Percentiles rank a stretch among this genome's conserved stretches.
Conservation (phyloP, 2,888 invertebrate genomes). For the Amblyjoppa proteus region DNA sequence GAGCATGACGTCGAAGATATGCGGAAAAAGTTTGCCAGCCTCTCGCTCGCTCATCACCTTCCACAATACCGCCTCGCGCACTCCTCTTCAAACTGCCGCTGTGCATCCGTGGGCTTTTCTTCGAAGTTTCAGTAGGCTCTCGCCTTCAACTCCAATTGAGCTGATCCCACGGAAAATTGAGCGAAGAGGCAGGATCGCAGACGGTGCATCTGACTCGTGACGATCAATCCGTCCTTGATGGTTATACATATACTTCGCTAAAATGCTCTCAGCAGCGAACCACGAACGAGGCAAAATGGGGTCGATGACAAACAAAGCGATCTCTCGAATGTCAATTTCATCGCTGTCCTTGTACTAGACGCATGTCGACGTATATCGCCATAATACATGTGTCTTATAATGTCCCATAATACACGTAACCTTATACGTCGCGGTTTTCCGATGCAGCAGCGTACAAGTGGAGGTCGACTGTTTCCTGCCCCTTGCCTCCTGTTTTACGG, state of each 20-base stretch:
- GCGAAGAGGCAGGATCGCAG: not conserved
- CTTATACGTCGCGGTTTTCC: not conserved
- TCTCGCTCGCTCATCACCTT: not conserved
- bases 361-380: not conserved
- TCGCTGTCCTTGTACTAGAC: not conserved
- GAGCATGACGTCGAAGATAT: constrained; percentile 3
- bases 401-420: not conserved
- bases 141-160: not conserved
- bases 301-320: not conserved
- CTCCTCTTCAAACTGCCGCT: not conserved
- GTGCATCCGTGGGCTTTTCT: not conserved
- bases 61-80: not conserved
- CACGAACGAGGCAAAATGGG: not conserved
- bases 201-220: not conserved
- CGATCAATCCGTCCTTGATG: not conserved
- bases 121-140: not conserved
- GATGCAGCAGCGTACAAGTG: not conserved
- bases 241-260: not conserved
- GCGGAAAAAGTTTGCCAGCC: not conserved
- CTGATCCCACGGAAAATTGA: not conserved
- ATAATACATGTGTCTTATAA: not conserved
- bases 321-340: not conserved
- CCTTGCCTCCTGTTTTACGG: constrained; percentile 65
- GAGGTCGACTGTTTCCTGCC: not conserved
- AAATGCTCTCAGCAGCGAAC: not conserved